Evolutionary conservation across 2,113 vertebrate genomes (phyloP).

Genomic region (Misgurnus mizolepis): DNA sequence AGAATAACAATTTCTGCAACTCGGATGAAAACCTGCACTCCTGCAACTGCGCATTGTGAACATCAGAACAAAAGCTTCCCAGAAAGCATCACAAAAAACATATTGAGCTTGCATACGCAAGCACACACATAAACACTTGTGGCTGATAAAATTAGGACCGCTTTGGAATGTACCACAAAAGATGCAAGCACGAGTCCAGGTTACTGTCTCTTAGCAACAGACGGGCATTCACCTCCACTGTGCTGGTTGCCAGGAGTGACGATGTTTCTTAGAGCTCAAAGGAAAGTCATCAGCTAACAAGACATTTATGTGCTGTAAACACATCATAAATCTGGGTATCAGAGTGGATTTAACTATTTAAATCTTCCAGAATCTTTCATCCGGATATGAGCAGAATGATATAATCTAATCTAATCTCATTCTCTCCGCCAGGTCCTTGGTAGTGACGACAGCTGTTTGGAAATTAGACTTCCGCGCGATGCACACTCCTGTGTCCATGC

Average conservation of each 20-base stretch:
- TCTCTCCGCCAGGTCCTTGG: slow-evolving; percentile 14
- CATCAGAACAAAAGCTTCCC: neutral
- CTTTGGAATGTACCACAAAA: slow-evolving; percentile 51
- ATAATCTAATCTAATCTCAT: neutral
- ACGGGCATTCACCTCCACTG: slow-evolving; percentile 56
- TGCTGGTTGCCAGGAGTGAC: slow-evolving; percentile 48
- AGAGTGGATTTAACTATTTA: neutral
- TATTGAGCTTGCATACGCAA: neutral
- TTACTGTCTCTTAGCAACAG: slow-evolving; percentile 78
- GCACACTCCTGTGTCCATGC: slow-evolving; percentile 77
- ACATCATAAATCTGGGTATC: neutral
- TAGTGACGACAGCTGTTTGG: neutral
- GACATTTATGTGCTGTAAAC: neutral
- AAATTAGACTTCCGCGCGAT: slow-evolving; percentile 53
- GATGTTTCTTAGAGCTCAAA: slow-evolving; percentile 44
- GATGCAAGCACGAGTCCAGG: slow-evolving; percentile 58
- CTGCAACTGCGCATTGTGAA: neutral
- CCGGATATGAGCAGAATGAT: neutral
- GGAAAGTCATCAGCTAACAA: slow-evolving; percentile 19
- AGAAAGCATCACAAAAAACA: neutral
- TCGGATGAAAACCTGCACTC: neutral
- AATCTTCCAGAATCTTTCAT: slow-evolving; percentile 3
- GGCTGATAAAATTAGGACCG: slow-evolving; percentile 15
- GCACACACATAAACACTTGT: slow-evolving; percentile 24
- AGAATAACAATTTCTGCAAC: neutral